Evolutionary conservation across 2,113 vertebrate species (phyloP).

Genomic region (Erythrolamprus reginae): DNA sequence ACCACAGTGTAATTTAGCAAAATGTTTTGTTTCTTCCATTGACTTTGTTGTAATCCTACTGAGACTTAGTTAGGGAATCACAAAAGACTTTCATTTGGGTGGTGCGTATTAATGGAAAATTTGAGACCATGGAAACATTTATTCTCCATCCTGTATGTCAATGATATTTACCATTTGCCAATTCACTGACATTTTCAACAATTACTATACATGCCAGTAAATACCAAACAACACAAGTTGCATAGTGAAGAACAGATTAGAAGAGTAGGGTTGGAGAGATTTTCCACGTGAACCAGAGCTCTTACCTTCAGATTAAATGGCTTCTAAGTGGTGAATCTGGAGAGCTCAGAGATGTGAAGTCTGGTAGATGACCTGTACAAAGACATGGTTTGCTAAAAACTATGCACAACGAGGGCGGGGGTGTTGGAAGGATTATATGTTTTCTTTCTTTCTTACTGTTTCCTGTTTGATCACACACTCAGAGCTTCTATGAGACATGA

Average conservation of each 20-base stretch:
- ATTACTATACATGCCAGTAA: slow-evolving; percentile 47
- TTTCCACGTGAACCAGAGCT: slow-evolving; percentile 35
- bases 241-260: not conserved
- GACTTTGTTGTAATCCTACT: slow-evolving; percentile 23
- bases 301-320: slow-evolving; percentile 42
- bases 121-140: slow-evolving; percentile 57
- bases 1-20: not conserved
- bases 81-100: slow-evolving; percentile 32
- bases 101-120: slow-evolving; percentile 52
- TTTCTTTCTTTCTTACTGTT: not conserved
- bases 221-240: slow-evolving; percentile 27
- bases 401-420: not conserved
- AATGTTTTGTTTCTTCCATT: slow-evolving; percentile 18
- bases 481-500: not conserved
- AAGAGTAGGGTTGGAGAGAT: slow-evolving; percentile 18
- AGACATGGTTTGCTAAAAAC: not conserved
- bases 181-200: slow-evolving; percentile 37
- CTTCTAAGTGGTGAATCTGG: slow-evolving; percentile 43
- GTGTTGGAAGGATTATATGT: not conserved
- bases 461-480: not conserved
- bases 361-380: slow-evolving; percentile 33
- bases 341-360: slow-evolving; percentile 39
- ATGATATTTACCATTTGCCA: slow-evolving; percentile 57
- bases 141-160: slow-evolving; percentile 35
- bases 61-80: slow-evolving; percentile 32